Percentiles rank a stretch among this genome's conserved stretches.
Conservation (phyloP, 1,140 invertebrate species). For the Psilanteris sp. region DNA sequence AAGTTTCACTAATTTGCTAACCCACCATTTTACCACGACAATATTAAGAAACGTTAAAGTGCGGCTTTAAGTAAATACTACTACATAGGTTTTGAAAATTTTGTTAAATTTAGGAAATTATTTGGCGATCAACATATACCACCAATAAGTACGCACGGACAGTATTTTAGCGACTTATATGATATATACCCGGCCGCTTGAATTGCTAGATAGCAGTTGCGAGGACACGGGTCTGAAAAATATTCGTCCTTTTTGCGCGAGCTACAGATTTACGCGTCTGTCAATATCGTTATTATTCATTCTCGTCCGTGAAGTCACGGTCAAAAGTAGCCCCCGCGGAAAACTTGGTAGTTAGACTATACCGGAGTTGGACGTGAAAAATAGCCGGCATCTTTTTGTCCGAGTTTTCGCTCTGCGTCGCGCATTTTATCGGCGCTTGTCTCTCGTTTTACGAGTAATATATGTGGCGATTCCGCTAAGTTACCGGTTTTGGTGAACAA, state of each 20-base stretch:
- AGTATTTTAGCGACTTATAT: no score
- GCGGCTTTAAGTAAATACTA: no score
- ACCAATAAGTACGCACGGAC: no score
- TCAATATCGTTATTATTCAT: slow-evolving; percentile 28
- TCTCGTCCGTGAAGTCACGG: neutral
- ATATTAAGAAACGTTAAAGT: no score
- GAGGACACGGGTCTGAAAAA: no score
- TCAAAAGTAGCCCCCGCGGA: neutral
- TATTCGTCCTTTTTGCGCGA: neutral
- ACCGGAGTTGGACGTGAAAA: slow-evolving; percentile 53
- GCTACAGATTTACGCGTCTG: slow-evolving; percentile 1
- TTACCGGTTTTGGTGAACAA: slow-evolving; percentile 74
- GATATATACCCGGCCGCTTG: no score
- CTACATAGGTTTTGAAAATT: no score
- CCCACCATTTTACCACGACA: no score
- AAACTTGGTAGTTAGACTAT: neutral
- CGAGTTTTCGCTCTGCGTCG: slow-evolving; percentile 13
- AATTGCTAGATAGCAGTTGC: no score
- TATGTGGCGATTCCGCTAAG: slow-evolving; percentile 76
- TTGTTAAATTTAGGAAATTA: no score
- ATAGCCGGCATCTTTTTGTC: slow-evolving; percentile 61
- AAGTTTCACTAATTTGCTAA: no score
- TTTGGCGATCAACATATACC: no score
- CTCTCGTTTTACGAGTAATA: slow-evolving; percentile 68
- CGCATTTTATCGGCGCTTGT: slow-evolving; percentile 50